Conservation (phyloP, 2,113 vertebrate species). For the Brevimyrus niger region DNA sequence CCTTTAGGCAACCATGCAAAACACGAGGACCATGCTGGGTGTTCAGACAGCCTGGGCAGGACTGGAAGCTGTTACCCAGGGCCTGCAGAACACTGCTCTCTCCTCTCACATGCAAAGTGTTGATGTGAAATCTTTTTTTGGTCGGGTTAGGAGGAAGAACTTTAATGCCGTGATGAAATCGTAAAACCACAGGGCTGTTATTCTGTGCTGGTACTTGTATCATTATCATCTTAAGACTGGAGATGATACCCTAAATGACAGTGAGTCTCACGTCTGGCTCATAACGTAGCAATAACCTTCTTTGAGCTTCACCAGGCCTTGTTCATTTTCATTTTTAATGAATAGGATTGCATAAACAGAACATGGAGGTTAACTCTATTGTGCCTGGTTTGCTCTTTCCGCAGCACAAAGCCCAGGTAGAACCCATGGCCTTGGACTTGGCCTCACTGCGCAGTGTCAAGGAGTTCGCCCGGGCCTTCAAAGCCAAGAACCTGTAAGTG, state of each 20-base stretch:
- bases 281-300: not conserved
- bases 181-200: not conserved
- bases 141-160: not conserved
- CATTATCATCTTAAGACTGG: not conserved
- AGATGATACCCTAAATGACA: not conserved
- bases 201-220: not conserved
- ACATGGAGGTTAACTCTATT: not conserved
- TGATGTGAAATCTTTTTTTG: not conserved
- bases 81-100: not conserved
- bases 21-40: not conserved
- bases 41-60: not conserved
- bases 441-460: conserved; percentile 77
- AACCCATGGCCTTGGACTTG: conserved; percentile 88
- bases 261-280: not conserved
- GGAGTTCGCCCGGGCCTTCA: conserved; percentile 83
- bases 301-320: not conserved
- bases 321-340: not conserved
- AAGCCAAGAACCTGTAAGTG: conserved; percentile 90
- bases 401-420: conserved; percentile 91
- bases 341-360: not conserved
- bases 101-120: not conserved
- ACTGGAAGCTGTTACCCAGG: not conserved
- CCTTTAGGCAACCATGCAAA: not conserved
- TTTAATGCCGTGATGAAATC: not conserved
- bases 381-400: conserved; percentile 30